Conservation (phyloP, 2,888 invertebrate species). For the Dastarcus helophoroides region DNA sequence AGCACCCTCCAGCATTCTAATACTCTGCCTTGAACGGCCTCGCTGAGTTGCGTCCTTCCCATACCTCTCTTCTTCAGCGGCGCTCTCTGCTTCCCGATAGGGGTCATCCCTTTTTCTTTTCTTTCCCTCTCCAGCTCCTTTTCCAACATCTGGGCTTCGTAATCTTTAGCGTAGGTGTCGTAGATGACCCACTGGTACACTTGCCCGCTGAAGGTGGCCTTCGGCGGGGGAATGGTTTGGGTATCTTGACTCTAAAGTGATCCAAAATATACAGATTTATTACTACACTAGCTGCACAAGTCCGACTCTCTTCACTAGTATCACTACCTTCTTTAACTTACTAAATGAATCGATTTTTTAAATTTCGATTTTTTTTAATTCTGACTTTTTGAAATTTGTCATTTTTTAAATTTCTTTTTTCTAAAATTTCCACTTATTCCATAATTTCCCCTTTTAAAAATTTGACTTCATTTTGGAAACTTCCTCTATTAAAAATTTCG, state of each 20-base stretch:
- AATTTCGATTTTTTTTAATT: too few species aligned
- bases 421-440: too few species aligned
- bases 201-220: slow-evolving; percentile 60
- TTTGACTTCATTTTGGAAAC: too few species aligned
- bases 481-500: too few species aligned
- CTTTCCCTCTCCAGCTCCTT: slow-evolving; percentile 53
- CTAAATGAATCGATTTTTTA: too few species aligned
- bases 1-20: slow-evolving; percentile 70
- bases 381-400: too few species aligned
- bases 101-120: slow-evolving; percentile 31
- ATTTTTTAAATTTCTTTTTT: too few species aligned
- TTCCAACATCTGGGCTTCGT: slow-evolving; percentile 56
- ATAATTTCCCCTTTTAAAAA: too few species aligned
- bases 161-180: slow-evolving; percentile 79
- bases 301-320: too few species aligned
- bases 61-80: slow-evolving; percentile 35
- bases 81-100: slow-evolving; percentile 17
- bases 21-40: slow-evolving; percentile 40
- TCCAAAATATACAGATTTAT: too few species aligned
- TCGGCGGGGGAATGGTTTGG: slow-evolving; percentile 83
- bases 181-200: slow-evolving; percentile 85
- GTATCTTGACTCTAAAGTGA: slow-evolving; percentile 53
- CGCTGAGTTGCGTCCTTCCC: slow-evolving; percentile 51
- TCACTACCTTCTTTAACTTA: too few species aligned
- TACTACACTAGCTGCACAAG: too few species aligned